Evolutionary conservation across 2,888 invertebrate species (phyloP).

Genomic region (Aspidiotus rigidus): DNA sequence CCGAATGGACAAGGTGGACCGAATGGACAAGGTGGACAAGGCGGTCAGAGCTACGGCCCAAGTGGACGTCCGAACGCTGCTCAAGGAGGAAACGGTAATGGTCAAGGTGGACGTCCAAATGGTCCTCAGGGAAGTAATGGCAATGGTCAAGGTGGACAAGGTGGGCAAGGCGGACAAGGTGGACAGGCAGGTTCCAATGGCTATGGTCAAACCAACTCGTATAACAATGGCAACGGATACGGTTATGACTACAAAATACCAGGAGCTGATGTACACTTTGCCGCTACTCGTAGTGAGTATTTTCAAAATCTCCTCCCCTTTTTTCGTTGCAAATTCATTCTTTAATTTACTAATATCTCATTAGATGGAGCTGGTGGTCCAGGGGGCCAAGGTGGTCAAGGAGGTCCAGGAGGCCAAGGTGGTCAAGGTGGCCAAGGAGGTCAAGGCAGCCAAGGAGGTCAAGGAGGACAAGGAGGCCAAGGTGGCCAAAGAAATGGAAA

Average conservation of each 20-base stretch:
- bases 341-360: too few relatives aligned
- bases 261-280: conserved; percentile 35
- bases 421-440: neutral
- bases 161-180: neutral
- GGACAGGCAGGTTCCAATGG: neutral
- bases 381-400: neutral
- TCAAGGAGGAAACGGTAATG: neutral
- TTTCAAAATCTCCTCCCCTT: neutral
- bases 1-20: neutral
- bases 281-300: conserved; percentile 14
- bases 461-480: neutral
- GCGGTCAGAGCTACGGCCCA: conserved; percentile 10
- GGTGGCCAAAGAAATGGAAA: neutral
- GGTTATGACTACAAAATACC: conserved; percentile 36
- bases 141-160: conserved; percentile 7
- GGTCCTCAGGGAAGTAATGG: too few relatives aligned
- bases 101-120: neutral
- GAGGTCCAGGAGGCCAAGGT: neutral
- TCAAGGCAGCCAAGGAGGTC: neutral
- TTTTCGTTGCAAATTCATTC: too few relatives aligned
- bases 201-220: conserved; percentile 18
- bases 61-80: neutral
- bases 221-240: conserved; percentile 33
- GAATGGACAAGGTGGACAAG: neutral
- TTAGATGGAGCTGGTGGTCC: too few relatives aligned